Percentiles rank a stretch among this genome's conserved stretches.
Evolutionary conservation across 2,888 invertebrate species (phyloP).

Genomic region (Drosophila histrio): DNA sequence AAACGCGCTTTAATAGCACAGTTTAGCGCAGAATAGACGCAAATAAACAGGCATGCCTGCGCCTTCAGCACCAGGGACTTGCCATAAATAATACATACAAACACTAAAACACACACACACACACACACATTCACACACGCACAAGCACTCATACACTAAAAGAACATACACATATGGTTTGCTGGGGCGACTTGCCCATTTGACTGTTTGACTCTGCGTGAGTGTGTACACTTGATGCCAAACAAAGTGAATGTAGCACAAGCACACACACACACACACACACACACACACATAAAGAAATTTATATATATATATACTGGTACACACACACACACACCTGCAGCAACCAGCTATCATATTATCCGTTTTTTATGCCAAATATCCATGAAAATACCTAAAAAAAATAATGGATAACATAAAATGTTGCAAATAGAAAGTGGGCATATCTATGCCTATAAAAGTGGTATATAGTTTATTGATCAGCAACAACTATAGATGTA

Average conservation of each 20-base stretch:
- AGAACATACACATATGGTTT: conserved; percentile 17
- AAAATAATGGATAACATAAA: conserved; percentile 38
- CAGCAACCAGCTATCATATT: conserved; percentile 48
- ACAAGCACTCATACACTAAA: conserved; percentile 27
- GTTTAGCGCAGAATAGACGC: conserved; percentile 79
- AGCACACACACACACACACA: conserved; percentile 35
- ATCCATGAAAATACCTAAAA: conserved; percentile 37
- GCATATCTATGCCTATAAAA: not conserved
- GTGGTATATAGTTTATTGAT: not conserved
- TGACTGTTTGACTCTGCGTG: conserved; percentile 57
- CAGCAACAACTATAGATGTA: not conserved
- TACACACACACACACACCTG: conserved; percentile 40
- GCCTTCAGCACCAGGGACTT: conserved; percentile 60
- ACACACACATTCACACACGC: conserved; percentile 20
- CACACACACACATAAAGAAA: not conserved
- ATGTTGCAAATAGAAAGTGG: conserved; percentile 24
- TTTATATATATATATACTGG: conserved; percentile 11
- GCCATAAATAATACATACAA: conserved; percentile 55
- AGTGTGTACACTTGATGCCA: conserved; percentile 69
- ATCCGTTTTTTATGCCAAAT: conserved; percentile 26
- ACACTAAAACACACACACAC: conserved; percentile 1
- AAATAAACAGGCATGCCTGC: conserved; percentile 72
- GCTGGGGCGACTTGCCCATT: conserved; percentile 38
- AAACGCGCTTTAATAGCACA: conserved; percentile 76
- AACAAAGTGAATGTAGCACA: conserved; percentile 72